Percentiles rank a stretch among this genome's conserved stretches.
Evolutionary conservation across 2,888 invertebrate species (phyloP).

Genomic region (Torymus aiolomorphi): DNA sequence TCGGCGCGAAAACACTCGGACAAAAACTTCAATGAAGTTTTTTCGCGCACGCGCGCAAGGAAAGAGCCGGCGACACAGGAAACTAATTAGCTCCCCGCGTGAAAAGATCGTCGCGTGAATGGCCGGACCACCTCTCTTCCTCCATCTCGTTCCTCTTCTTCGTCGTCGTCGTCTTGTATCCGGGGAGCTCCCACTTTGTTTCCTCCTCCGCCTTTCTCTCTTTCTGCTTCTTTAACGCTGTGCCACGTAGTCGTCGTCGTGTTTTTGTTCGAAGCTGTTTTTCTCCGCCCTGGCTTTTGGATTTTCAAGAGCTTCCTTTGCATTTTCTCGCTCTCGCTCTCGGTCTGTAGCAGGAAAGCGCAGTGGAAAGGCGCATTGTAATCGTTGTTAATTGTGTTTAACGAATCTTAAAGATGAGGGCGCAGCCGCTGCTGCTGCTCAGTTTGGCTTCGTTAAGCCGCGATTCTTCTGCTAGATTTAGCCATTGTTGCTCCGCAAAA

Average conservation of each 20-base stretch:
- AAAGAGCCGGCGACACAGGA: constrained; percentile 32
- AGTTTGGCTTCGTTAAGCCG: neutral
- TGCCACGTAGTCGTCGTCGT: neutral
- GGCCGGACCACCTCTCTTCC: neutral
- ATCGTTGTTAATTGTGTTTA: constrained; percentile 27
- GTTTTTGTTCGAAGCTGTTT: neutral
- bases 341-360: no score
- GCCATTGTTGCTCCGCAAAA: neutral
- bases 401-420: neutral
- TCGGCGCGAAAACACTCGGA: no score
- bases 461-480: neutral
- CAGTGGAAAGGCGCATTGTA: neutral
- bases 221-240: neutral
- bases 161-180: neutral
- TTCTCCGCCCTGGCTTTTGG: neutral
- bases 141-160: neutral
- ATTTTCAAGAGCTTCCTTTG: constrained; percentile 17
- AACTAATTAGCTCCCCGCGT: constrained; percentile 50
- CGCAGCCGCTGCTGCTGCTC: neutral
- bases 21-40: no score
- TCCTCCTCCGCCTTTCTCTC: neutral
- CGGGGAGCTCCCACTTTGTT: neutral
- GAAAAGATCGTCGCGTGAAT: constrained; percentile 40
- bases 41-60: neutral
- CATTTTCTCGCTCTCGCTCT: neutral